A percentile compares a stretch with the other conserved stretches of the same genome.
phyloP scores from a whole-genome alignment of 1,140 invertebrate species.

The Macrostomum lignano region DNA sequence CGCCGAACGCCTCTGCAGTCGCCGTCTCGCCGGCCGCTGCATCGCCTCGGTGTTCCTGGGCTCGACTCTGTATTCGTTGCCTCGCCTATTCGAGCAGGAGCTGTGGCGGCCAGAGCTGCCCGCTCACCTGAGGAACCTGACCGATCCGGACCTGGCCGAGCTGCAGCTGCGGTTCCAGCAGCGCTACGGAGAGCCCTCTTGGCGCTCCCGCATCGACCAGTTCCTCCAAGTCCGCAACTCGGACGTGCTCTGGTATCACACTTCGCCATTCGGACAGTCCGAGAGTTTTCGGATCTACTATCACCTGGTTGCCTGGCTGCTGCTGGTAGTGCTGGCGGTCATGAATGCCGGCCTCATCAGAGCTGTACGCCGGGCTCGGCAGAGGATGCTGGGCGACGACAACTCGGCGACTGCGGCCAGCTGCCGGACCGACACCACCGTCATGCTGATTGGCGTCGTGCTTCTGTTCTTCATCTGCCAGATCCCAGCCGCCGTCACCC shows the following conservation, averaged over 20 bases:
- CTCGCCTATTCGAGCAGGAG: constrained; percentile 18
- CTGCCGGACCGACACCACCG: constrained; percentile 22
- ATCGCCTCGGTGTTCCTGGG: constrained; percentile 13
- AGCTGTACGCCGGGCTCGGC: constrained; percentile 18
- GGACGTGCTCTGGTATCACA: not conserved
- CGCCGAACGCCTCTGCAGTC: constrained; percentile 18
- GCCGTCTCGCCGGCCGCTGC: constrained; percentile 14
- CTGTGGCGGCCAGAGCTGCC: not conserved
- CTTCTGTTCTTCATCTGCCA: constrained; percentile 24
- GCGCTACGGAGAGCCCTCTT: too few species aligned
- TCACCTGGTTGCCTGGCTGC: constrained; percentile 17
- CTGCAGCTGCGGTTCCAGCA: not conserved
- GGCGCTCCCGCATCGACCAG: too few species aligned
- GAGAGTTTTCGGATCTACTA: constrained; percentile 15
- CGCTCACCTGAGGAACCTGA: too few species aligned
- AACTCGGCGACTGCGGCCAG: constrained; percentile 16
- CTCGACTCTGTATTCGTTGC: constrained; percentile 17
- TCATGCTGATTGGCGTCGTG: constrained; percentile 26
- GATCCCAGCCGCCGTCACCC: constrained; percentile 19
- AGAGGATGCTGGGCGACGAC: too few species aligned
- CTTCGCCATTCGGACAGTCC: constrained; percentile 15
- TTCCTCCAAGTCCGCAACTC: too few species aligned
- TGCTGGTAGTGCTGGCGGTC: constrained; percentile 19
- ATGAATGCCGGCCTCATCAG: constrained; percentile 21
- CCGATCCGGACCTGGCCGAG: not conserved